Evolutionary conservation across 2,797 vertebrate genomes (phyloP), one percentile per base, ranked within the genome.

Genomic region (Limosa lapponica): DNA sequence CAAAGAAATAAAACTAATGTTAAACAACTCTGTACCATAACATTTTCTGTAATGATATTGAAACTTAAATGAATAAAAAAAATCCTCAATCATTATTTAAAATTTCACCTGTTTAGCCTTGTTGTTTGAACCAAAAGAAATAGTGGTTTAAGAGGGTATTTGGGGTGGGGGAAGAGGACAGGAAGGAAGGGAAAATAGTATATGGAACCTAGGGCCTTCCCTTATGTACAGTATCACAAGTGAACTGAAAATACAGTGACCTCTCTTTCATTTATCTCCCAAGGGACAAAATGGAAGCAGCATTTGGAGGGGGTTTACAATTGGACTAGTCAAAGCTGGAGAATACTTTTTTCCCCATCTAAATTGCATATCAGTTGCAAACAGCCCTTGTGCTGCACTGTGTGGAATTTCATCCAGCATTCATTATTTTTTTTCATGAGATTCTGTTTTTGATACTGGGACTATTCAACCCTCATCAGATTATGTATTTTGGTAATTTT

Each of bases 21-120:
- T 99, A 98, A 99, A 99, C 98, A 99, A 99, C 98, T 99, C 99
- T 99, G 99, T 99, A 99, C 99, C 99, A 99, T 99, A 99, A 99
- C 99, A 99, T 99, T 99, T 99, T 99, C 99, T 99, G 99, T 99
- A 99, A 99, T 99, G 98, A 99, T 99, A 99, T 98, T 98, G 98
- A 99, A 99, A 99, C 98, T 99, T 98, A 99, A 98, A 98, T 98
- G 98, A 98, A 98, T 99, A 99, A 99, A 99, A 99, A 98, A 99
- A 99, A 98, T 99, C 98, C 98, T 99, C 98, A 98, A 98, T 99
- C 99, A 99, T 99, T 99, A 99, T 99, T 98, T 99, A 99, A 99
- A 99, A 98, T 96, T 95, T 92, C 94, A 93, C 90, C 87, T 95
- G 97, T 91, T 97, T 96, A 93, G 96, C 93, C 96, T 97, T 94